A percentile compares a stretch with the other conserved stretches of the same genome.
Conservation (phyloP, 1,140 invertebrate genomes). For the Achroia grisella region DNA sequence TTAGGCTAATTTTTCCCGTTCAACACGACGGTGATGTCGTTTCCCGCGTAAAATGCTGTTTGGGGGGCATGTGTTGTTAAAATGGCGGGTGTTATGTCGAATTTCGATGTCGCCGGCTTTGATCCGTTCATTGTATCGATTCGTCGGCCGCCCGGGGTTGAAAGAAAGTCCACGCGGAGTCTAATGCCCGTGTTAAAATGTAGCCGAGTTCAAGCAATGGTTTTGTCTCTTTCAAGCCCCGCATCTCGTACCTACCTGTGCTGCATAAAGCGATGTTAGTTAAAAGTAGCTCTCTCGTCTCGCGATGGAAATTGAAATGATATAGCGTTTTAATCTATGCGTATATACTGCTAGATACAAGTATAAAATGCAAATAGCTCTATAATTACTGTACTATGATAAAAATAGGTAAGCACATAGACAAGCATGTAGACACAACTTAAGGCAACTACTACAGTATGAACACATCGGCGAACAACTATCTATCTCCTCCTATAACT, state of each 20-base stretch:
- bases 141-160: slow-evolving; percentile 22
- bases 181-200: slow-evolving; percentile 38
- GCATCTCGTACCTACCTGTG: slow-evolving; percentile 27
- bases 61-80: not conserved
- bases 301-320: too few relatives aligned
- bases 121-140: slow-evolving; percentile 52
- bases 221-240: slow-evolving; percentile 50
- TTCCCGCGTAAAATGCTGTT: slow-evolving; percentile 10
- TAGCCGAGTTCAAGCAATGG: slow-evolving; percentile 27
- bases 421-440: too few relatives aligned
- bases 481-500: too few relatives aligned
- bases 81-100: slow-evolving; percentile 9
- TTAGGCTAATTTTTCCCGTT: slow-evolving; percentile 60
- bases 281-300: not conserved
- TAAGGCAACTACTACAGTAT: too few relatives aligned
- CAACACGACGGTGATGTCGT: slow-evolving; percentile 33
- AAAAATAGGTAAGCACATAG: too few relatives aligned
- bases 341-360: too few relatives aligned
- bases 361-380: too few relatives aligned
- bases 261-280: slow-evolving; percentile 3
- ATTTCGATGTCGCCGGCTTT: slow-evolving; percentile 1
- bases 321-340: too few relatives aligned
- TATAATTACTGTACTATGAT: too few relatives aligned
- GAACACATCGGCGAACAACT: too few relatives aligned
- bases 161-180: slow-evolving; percentile 35